Conservation (phyloP, 2,113 vertebrate species). For the Cyprinodon variegatus region DNA sequence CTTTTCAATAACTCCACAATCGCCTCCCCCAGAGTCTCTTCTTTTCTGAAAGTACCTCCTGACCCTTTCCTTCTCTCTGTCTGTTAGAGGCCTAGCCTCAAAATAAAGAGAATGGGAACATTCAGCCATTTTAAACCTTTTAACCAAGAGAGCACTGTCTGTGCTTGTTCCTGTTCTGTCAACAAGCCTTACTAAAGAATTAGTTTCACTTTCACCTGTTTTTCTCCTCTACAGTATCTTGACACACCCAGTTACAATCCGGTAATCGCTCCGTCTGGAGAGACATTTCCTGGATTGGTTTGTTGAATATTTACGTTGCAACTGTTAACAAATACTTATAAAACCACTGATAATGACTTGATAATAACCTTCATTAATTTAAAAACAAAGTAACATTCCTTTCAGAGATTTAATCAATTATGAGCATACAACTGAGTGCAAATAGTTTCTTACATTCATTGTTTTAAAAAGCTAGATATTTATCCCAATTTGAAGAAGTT, state of each 20-base stretch:
- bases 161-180: not conserved
- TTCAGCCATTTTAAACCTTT: slow-evolving; percentile 44
- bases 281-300: not conserved
- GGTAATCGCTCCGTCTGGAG: not conserved
- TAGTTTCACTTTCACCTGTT: slow-evolving; percentile 7
- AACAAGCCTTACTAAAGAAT: not conserved
- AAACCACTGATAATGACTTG: no score
- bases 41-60: slow-evolving; percentile 55
- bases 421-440: no score
- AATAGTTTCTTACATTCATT: no score
- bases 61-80: slow-evolving; percentile 41
- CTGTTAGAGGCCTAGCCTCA: slow-evolving; percentile 42
- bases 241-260: slow-evolving; percentile 1
- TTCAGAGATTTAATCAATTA: no score
- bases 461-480: no score
- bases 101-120: slow-evolving; percentile 54
- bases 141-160: not conserved
- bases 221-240: not conserved
- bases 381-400: no score
- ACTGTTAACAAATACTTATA: not conserved
- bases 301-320: not conserved
- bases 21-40: slow-evolving; percentile 65
- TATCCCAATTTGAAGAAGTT: no score
- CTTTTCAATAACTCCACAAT: slow-evolving; percentile 48
- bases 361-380: no score